Evolutionary conservation across 2,113 vertebrate species (phyloP).

Genomic region (Myrmophylax atrothorax): DNA sequence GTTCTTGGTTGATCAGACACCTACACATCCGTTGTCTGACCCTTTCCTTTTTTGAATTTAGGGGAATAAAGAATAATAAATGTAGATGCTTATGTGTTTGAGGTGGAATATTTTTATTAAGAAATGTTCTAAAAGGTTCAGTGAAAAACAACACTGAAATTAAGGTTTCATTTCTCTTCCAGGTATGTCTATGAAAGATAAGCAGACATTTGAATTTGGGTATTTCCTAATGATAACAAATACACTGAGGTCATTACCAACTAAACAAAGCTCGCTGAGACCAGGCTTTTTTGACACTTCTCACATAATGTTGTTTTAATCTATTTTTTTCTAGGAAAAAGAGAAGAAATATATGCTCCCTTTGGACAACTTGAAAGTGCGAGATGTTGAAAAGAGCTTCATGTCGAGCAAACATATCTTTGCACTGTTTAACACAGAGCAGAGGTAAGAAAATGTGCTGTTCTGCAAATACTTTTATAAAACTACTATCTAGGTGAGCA

Average conservation of each 20-base stretch:
- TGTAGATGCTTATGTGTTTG: constrained; percentile 62
- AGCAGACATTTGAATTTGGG: not conserved
- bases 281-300: not conserved
- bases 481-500: not conserved
- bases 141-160: constrained; percentile 13
- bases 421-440: constrained; percentile 95
- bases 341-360: constrained; percentile 96
- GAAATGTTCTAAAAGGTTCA: constrained; percentile 50
- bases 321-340: constrained; percentile 80
- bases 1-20: not conserved
- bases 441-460: constrained; percentile 85
- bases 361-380: constrained; percentile 95
- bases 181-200: not conserved
- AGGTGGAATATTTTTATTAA: constrained; percentile 44
- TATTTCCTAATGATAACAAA: not conserved
- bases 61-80: constrained; percentile 41
- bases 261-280: not conserved
- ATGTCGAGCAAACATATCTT: constrained; percentile 98
- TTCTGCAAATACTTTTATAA: not conserved
- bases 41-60: not conserved
- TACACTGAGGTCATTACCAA: not conserved
- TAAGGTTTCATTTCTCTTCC: constrained; percentile 1
- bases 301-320: not conserved
- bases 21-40: not conserved
- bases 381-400: constrained; percentile 96